Evolutionary conservation across 2,888 invertebrate genomes (phyloP).

Genomic region (Thysanoteuthis rhombus): DNA sequence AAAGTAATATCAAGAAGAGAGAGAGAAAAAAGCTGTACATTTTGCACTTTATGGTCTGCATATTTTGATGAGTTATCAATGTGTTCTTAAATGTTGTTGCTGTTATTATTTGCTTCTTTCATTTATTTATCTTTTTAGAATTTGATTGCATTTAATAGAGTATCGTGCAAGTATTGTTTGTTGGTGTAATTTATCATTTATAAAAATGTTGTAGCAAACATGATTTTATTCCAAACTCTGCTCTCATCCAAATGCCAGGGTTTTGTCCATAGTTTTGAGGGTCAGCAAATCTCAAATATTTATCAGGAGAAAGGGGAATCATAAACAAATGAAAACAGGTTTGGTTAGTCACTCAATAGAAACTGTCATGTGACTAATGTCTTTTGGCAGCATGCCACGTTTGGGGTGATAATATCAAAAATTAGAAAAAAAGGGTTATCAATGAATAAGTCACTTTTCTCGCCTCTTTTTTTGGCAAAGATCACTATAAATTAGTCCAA

Average conservation of each 20-base stretch:
- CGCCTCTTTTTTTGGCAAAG: too few relatives aligned
- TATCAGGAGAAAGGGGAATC: background rate
- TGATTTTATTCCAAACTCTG: background rate
- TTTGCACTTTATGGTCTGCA: constrained; percentile 12
- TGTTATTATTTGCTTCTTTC: background rate
- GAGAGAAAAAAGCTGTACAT: background rate
- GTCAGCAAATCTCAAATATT: background rate
- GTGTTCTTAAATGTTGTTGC: background rate
- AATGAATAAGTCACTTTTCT: too few relatives aligned
- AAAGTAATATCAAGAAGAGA: background rate
- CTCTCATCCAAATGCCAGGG: too few relatives aligned
- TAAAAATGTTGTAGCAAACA: too few relatives aligned
- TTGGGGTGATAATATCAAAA: too few relatives aligned
- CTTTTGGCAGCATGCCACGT: too few relatives aligned
- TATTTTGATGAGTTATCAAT: background rate
- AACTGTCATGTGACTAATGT: too few relatives aligned
- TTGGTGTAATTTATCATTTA: background rate
- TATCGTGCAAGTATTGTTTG: background rate
- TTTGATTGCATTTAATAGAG: background rate
- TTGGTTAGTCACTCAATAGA: too few relatives aligned
- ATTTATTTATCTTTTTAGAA: background rate
- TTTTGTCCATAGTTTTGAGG: background rate
- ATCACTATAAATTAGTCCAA: too few relatives aligned
- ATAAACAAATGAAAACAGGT: too few relatives aligned
- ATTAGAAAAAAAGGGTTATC: too few relatives aligned